Evolutionary conservation across 2,113 vertebrate genomes (phyloP).

Genomic region (Chaenocephalus aceratus): DNA sequence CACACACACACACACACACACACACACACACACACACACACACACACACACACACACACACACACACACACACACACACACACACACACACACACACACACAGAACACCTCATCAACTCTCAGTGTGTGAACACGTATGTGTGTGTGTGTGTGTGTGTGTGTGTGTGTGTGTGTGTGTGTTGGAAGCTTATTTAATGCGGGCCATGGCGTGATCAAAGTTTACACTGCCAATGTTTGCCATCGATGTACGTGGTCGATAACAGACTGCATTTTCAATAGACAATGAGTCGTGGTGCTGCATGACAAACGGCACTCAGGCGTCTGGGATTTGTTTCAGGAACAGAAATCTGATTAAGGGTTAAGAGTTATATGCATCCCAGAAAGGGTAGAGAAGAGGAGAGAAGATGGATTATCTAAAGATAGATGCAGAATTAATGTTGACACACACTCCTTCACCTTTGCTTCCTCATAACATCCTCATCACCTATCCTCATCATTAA

Average conservation of each 20-base stretch:
- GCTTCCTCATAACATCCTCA: not conserved
- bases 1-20: not conserved
- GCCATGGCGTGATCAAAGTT: constrained; percentile 33
- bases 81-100: not conserved
- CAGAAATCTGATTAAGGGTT: too few relatives aligned
- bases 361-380: too few relatives aligned
- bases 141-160: too few relatives aligned
- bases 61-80: not conserved
- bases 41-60: too few relatives aligned
- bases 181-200: constrained; percentile 1
- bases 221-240: not conserved
- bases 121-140: not conserved
- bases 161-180: too few relatives aligned
- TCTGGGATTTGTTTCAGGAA: not conserved
- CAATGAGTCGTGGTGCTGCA: constrained; percentile 23
- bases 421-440: constrained; percentile 25
- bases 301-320: not conserved
- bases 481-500: not conserved
- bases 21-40: too few relatives aligned
- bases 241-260: constrained; percentile 3
- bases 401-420: not conserved
- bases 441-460: constrained; percentile 16
- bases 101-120: not conserved
- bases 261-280: constrained; percentile 50
- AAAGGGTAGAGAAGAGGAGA: not conserved